Evolutionary conservation across 2,888 invertebrate species (phyloP).

Genomic region (Drosophila leonis): DNA sequence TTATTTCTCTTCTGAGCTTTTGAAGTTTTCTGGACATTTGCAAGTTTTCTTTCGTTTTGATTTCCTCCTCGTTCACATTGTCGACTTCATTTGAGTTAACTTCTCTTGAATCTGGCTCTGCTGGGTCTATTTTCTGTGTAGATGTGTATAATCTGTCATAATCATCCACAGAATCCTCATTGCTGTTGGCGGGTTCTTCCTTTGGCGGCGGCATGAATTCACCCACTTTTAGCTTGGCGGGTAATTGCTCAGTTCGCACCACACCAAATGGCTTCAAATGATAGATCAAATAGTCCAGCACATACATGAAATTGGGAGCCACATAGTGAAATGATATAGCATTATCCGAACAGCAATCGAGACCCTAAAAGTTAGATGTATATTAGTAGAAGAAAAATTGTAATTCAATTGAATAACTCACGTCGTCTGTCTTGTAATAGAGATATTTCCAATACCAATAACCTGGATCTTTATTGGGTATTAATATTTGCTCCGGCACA

Average conservation of each 20-base stretch:
- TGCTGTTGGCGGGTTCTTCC: conserved; percentile 16
- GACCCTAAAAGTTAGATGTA: conserved; percentile 57
- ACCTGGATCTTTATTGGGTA: conserved; percentile 90
- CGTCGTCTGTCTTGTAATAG: conserved; percentile 92
- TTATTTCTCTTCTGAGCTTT: background rate
- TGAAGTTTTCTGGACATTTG: background rate
- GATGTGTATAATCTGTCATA: conserved; percentile 21
- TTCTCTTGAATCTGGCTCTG: conserved; percentile 13
- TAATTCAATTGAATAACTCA: conserved; percentile 20
- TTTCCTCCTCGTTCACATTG: background rate
- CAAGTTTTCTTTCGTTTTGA: background rate
- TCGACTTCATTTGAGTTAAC: background rate
- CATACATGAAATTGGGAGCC: conserved; percentile 95
- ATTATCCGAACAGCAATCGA: conserved; percentile 93
- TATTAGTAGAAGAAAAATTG: background rate
- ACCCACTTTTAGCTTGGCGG: conserved; percentile 27
- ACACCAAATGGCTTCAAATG: conserved; percentile 92
- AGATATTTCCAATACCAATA: conserved; percentile 98
- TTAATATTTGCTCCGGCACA: conserved; percentile 95
- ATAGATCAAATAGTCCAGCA: conserved; percentile 96
- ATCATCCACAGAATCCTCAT: conserved; percentile 33
- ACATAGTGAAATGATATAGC: conserved; percentile 98
- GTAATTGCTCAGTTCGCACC: conserved; percentile 51
- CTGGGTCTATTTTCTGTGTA: background rate
- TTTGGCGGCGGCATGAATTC: conserved; percentile 9